Percentiles rank a stretch among this genome's conserved stretches.
Evolutionary conservation across 92 coral and sea anemone genomes (phyloP).

Genomic region (Montipora capitata): DNA sequence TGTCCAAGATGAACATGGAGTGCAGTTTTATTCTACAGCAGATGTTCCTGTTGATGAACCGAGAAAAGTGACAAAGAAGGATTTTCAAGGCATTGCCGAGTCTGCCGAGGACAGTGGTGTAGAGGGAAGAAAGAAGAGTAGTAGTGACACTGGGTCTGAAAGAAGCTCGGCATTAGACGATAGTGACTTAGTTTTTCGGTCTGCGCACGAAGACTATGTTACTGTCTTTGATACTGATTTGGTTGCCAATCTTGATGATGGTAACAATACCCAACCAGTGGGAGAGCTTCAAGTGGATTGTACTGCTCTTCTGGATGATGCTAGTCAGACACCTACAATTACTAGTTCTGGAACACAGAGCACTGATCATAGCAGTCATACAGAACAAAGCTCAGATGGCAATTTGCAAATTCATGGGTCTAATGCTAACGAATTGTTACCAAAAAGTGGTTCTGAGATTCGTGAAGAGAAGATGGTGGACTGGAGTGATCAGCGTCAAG

Average conservation of each 20-base stretch:
- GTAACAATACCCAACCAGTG: constrained; percentile 48
- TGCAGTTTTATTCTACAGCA: constrained; percentile 31
- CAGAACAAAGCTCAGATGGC: constrained; percentile 71
- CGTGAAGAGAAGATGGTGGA: neutral
- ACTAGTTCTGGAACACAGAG: constrained; percentile 83
- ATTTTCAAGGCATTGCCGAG: neutral
- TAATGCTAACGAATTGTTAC: neutral
- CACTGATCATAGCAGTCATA: constrained; percentile 80
- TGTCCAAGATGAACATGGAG: constrained; percentile 36
- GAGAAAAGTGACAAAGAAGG: constrained; percentile 43
- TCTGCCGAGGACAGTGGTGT: constrained; percentile 27
- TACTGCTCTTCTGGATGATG: constrained; percentile 55
- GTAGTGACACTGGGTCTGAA: constrained; percentile 84
- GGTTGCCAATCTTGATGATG: constrained; percentile 40
- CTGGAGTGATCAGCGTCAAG: neutral
- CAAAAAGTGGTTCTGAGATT: neutral
- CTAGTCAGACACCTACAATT: constrained; percentile 87
- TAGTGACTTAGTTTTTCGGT: constrained; percentile 85
- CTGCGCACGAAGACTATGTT: constrained; percentile 94
- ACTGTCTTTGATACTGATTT: constrained; percentile 83
- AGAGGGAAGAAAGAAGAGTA: constrained; percentile 62
- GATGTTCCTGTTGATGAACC: constrained; percentile 27
- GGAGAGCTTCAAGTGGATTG: constrained; percentile 39
- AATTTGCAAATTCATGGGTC: constrained; percentile 18
- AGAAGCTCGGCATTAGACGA: constrained; percentile 80